These are phyloP conservation scores for Neofelis nebulosa DNA, from an alignment of 2,113 vertebrate genomes.

Conservation along the genomic window DNA sequence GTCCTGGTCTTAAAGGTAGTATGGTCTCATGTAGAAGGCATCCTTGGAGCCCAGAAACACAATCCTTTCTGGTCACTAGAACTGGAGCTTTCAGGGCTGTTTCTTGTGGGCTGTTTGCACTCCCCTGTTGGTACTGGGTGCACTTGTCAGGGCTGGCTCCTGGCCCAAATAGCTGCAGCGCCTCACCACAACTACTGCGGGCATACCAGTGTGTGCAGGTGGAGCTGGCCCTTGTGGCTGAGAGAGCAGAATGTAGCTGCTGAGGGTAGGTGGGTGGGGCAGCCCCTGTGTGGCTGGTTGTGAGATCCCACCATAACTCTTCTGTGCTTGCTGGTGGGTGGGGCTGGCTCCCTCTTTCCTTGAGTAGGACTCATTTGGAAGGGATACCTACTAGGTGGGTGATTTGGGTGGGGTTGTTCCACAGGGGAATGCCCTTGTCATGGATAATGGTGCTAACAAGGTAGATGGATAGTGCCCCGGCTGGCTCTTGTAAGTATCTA, in stretches of 20 bases:
- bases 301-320: not conserved
- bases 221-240: not conserved
- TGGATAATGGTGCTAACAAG: not conserved
- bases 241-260: not conserved
- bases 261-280: not conserved
- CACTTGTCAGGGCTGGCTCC: not conserved
- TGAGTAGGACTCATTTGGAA: not conserved
- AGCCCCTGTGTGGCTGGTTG: not conserved
- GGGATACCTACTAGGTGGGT: not conserved
- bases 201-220: not conserved
- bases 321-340: not conserved
- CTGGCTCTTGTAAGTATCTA: not conserved
- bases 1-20: not conserved
- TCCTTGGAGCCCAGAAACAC: not conserved
- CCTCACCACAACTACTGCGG: not conserved
- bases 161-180: not conserved
- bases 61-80: not conserved
- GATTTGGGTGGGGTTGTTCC: not conserved
- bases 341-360: not conserved
- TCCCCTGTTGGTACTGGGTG: not conserved
- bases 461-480: not conserved
- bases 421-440: not conserved
- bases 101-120: not conserved
- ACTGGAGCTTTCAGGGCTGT: not conserved
- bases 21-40: not conserved